Conservation (phyloP, 2,113 vertebrate species). For the Microtus ochrogaster region DNA sequence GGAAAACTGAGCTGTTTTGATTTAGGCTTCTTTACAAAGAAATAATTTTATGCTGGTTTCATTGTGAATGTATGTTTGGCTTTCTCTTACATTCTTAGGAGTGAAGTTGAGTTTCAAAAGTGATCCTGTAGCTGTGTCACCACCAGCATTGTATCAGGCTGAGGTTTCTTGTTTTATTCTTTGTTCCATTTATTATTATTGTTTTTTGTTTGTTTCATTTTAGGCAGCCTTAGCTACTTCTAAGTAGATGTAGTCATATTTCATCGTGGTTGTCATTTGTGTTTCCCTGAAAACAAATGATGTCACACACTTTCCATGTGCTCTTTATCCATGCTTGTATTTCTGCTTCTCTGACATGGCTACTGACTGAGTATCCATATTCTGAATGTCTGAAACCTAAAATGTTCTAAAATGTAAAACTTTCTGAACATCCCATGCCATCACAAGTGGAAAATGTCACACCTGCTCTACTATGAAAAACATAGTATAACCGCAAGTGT, state of each 20-base stretch:
- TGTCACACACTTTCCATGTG: neutral
- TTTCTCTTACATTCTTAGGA: conserved; percentile 11
- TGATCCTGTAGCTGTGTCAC: neutral
- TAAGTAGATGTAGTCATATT: neutral
- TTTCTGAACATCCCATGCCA: neutral
- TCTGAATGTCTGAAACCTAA: neutral
- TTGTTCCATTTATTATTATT: neutral
- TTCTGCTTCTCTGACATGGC: neutral
- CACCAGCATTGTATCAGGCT: neutral
- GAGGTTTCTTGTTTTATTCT: neutral
- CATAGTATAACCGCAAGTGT: neutral
- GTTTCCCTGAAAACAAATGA: conserved; percentile 3
- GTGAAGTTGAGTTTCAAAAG: conserved; percentile 11
- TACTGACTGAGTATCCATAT: neutral
- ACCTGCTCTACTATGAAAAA: neutral
- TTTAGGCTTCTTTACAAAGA: neutral
- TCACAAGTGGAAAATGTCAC: neutral
- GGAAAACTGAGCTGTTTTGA: conserved; percentile 18
- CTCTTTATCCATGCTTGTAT: neutral
- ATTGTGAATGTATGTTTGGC: neutral
- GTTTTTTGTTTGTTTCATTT: neutral
- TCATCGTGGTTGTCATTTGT: conserved; percentile 6
- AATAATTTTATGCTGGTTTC: neutral
- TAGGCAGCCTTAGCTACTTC: neutral
- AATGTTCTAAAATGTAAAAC: neutral